phyloP scores from a whole-genome alignment of 2,888 invertebrate species.

The Eretmocerus hayati region DNA sequence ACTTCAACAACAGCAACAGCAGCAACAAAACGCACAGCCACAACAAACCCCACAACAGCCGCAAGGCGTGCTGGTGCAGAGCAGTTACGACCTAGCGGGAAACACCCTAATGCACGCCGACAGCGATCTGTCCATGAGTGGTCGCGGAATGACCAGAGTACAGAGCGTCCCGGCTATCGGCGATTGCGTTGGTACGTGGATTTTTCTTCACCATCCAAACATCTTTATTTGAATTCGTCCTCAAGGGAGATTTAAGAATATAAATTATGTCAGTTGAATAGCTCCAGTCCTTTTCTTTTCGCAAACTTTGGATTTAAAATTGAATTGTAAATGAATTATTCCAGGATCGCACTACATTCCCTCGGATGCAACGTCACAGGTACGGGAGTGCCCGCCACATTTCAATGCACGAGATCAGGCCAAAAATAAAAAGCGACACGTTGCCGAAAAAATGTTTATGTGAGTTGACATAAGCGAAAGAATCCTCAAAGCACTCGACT shows the following conservation, averaged over 20 bases:
- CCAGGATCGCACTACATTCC: constrained; percentile 28
- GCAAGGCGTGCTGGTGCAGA: constrained; percentile 40
- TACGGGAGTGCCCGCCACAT: constrained; percentile 35
- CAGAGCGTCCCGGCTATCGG: constrained; percentile 42
- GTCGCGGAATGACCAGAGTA: constrained; percentile 39
- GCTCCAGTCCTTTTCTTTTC: background rate
- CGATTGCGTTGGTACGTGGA: no score
- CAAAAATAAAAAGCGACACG: constrained; percentile 38
- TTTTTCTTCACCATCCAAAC: no score
- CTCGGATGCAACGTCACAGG: constrained; percentile 26
- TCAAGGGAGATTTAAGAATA: no score
- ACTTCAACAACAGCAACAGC: no score
- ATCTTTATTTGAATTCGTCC: no score
- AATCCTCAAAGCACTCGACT: no score
- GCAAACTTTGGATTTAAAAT: background rate
- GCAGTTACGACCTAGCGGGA: constrained; percentile 41
- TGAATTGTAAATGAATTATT: no score
- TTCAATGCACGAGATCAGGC: constrained; percentile 37
- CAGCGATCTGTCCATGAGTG: constrained; percentile 42
- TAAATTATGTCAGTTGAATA: no score
- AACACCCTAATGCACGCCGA: constrained; percentile 45
- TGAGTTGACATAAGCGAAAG: constrained; percentile 22
- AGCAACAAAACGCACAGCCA: no score
- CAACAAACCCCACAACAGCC: no score
- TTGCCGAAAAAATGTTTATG: constrained; percentile 37